A percentile compares a stretch with the other conserved stretches of the same genome.
These are phyloP conservation scores for Eulemur coronatus DNA, from an alignment of 2,797 vertebrate genomes.

Conservation along the genomic window DNA sequence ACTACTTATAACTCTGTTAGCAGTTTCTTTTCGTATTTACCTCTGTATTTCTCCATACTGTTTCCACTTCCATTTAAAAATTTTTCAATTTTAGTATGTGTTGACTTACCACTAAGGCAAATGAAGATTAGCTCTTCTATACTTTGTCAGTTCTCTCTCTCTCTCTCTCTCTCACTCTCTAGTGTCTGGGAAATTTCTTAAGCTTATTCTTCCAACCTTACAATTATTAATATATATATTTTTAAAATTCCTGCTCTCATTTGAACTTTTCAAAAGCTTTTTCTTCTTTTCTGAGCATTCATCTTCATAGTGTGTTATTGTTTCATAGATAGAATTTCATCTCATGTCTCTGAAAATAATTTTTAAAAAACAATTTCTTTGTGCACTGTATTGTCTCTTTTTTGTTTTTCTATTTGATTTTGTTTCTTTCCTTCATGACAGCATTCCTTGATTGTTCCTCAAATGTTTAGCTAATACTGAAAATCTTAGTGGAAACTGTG, in stretches of 20 bases:
- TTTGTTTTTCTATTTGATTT: not conserved
- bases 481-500: not conserved
- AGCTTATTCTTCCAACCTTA: not conserved
- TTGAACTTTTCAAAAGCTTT: not conserved
- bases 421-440: not conserved
- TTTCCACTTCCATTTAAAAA: not conserved
- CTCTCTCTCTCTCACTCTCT: not conserved
- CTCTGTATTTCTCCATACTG: not conserved
- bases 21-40: not conserved
- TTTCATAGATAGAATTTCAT: not conserved
- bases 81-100: not conserved
- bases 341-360: not conserved
- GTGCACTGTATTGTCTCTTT: not conserved
- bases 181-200: not conserved
- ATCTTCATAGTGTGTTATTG: not conserved
- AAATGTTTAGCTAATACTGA: not conserved
- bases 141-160: not conserved
- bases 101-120: not conserved
- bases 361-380: not conserved
- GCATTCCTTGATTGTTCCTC: not conserved
- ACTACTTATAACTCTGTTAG: not conserved
- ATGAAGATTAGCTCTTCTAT: not conserved
- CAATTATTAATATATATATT: too few species aligned
- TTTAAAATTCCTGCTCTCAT: not conserved
- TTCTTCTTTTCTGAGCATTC: not conserved